These are phyloP conservation scores for Anoplolepis gracilipes DNA, from an alignment of 1,140 invertebrate genomes.

Conservation along the genomic window DNA sequence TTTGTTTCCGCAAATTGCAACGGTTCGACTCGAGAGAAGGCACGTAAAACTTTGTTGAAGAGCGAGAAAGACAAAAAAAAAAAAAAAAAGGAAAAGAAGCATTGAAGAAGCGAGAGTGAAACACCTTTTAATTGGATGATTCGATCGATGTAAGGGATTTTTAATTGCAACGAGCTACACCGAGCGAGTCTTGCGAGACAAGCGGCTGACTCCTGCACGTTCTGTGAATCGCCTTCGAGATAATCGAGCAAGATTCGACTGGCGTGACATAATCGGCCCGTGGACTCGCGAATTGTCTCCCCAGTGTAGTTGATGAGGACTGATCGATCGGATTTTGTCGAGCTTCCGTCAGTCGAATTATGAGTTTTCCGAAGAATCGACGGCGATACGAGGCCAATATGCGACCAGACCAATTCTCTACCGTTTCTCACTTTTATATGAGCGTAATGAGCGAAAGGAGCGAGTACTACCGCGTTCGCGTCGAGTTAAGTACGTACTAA, in stretches of 20 bases:
- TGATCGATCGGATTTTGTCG: neutral
- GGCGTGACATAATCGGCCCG: neutral
- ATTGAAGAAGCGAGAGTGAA: slow-evolving; percentile 47
- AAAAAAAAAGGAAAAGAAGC: neutral
- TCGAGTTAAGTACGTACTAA: slow-evolving; percentile 50
- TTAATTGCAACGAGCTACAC: slow-evolving; percentile 16
- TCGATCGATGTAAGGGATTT: slow-evolving; percentile 45
- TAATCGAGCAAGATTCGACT: slow-evolving; percentile 29
- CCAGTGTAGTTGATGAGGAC: neutral
- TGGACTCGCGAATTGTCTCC: slow-evolving; percentile 40
- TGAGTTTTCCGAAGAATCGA: slow-evolving; percentile 17
- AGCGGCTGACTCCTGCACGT: slow-evolving; percentile 34
- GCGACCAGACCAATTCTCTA: slow-evolving; percentile 75
- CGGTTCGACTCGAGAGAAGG: neutral
- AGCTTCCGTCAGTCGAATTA: slow-evolving; percentile 25
- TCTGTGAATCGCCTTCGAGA: slow-evolving; percentile 12
- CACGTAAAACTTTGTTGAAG: neutral
- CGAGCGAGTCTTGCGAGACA: slow-evolving; percentile 25
- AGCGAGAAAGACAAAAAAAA: neutral
- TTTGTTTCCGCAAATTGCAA: slow-evolving; percentile 25
- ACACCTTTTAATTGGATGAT: slow-evolving; percentile 33
- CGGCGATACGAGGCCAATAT: slow-evolving; percentile 60
- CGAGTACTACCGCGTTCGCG: slow-evolving; percentile 35
- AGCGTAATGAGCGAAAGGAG: slow-evolving; percentile 61
- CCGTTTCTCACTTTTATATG: slow-evolving; percentile 81